Evolutionary conservation across 2,797 vertebrate genomes (phyloP).

Genomic region (Nyctalus aviator): DNA sequence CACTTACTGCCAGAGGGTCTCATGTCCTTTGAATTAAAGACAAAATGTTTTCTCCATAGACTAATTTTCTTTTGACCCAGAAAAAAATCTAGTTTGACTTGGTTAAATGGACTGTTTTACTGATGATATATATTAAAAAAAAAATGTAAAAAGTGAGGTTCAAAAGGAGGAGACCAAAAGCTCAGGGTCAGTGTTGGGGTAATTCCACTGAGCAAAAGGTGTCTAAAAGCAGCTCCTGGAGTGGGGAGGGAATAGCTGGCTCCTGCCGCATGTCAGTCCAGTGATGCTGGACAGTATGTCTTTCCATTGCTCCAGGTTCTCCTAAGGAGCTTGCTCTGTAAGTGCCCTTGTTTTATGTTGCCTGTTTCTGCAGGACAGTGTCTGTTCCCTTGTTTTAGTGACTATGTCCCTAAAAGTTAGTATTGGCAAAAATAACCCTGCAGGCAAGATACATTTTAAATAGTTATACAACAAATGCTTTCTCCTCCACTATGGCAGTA

Average conservation of each 20-base stretch:
- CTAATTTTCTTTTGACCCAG: slow-evolving; percentile 50
- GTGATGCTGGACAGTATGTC: neutral
- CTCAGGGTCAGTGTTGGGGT: neutral
- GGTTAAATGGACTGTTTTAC: slow-evolving; percentile 34
- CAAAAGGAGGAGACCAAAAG: neutral
- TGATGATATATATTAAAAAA: neutral
- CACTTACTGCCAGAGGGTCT: neutral
- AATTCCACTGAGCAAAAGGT: slow-evolving; percentile 58
- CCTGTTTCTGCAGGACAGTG: neutral
- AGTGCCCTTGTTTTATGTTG: neutral
- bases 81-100: slow-evolving; percentile 48
- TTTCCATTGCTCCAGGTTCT: slow-evolving; percentile 50
- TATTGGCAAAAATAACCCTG: slow-evolving; percentile 61
- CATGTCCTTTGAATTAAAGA: slow-evolving; percentile 48
- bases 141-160: slow-evolving; percentile 21
- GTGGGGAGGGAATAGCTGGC: neutral
- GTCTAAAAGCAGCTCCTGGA: slow-evolving; percentile 52
- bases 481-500: slow-evolving; percentile 60
- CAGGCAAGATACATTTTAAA: slow-evolving; percentile 55
- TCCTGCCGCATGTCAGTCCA: neutral
- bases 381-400: slow-evolving; percentile 18
- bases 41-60: neutral
- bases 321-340: neutral
- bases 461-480: slow-evolving; percentile 66
- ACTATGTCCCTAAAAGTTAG: slow-evolving; percentile 7